These are phyloP conservation scores for Oncorhynchus mykiss DNA, from an alignment of 2,113 vertebrate species.

Conservation along the genomic window DNA sequence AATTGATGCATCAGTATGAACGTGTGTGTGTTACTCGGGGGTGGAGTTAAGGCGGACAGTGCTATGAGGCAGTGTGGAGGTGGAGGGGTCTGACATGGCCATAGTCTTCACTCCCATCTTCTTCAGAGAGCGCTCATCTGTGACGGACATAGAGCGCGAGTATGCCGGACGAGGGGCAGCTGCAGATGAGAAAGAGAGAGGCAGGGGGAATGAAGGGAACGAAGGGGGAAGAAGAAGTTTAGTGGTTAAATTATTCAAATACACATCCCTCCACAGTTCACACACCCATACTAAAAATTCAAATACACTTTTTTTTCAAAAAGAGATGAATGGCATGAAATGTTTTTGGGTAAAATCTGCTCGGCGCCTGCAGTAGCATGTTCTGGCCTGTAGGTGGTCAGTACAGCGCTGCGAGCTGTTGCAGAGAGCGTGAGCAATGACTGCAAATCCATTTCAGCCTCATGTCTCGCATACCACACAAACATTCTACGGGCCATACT, in stretches of 20 bases:
- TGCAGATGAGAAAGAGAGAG: slow-evolving; percentile 31
- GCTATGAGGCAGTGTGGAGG: slow-evolving; percentile 26
- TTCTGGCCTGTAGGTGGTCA: slow-evolving; percentile 51
- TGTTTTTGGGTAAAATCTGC: not conserved
- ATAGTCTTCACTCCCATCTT: slow-evolving; percentile 70
- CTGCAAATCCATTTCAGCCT: slow-evolving; percentile 67
- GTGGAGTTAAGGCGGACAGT: slow-evolving; percentile 63
- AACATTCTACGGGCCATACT: slow-evolving; percentile 46
- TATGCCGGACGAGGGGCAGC: slow-evolving; percentile 47
- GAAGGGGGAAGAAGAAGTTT: not conserved
- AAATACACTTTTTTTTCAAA: slow-evolving; percentile 42
- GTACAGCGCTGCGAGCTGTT: slow-evolving; percentile 50
- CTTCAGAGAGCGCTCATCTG: slow-evolving; percentile 70
- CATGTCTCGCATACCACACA: slow-evolving; percentile 25
- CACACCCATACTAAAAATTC: slow-evolving; percentile 43
- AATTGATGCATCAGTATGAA: not conserved
- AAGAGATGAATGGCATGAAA: slow-evolving; percentile 51
- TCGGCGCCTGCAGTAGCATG: slow-evolving; percentile 34
- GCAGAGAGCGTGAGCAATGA: slow-evolving; percentile 61
- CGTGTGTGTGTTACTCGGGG: slow-evolving; percentile 56
- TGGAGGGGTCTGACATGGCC: slow-evolving; percentile 42
- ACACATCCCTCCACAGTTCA: slow-evolving; percentile 26
- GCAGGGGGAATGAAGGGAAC: slow-evolving; percentile 9
- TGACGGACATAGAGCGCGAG: slow-evolving; percentile 75
- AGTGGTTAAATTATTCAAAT: slow-evolving; percentile 15